Percentiles rank a stretch among this genome's conserved stretches.
phyloP scores from a whole-genome alignment of 1,140 invertebrate genomes.

The Tetramorium parvispinum region DNA sequence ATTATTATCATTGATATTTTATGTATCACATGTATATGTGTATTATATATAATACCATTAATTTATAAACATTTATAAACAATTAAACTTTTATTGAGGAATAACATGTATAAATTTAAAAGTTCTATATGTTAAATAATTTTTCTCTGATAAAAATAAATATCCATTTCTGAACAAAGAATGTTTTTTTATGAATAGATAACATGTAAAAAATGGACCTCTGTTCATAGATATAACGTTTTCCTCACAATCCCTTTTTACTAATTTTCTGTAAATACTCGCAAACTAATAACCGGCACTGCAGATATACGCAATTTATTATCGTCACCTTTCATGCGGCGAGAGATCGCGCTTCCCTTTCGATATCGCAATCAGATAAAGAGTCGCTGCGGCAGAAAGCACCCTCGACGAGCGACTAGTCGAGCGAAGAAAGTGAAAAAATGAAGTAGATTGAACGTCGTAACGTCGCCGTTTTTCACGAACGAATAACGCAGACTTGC shows the following conservation, averaged over 20 bases:
- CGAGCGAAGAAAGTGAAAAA: conserved; percentile 48
- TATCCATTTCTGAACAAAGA: conserved; percentile 12
- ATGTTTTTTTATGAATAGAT: conserved; percentile 34
- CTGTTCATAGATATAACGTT: not conserved
- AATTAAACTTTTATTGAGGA: conserved; percentile 3
- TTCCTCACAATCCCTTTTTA: not conserved
- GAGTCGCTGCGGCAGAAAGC: conserved; percentile 4
- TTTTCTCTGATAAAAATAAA: conserved; percentile 25
- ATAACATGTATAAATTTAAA: not conserved
- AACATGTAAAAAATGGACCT: not conserved
- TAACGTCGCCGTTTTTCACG: conserved; percentile 51
- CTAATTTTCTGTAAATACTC: not conserved
- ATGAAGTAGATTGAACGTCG: conserved; percentile 49
- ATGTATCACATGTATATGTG: not conserved
- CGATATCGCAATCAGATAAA: conserved; percentile 53
- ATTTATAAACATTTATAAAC: conserved; percentile 16
- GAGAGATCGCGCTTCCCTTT: conserved; percentile 25
- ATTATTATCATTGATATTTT: not conserved
- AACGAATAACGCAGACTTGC: conserved; percentile 25
- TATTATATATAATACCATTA: conserved; percentile 19
- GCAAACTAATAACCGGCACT: conserved; percentile 17
- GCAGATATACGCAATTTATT: conserved; percentile 20
- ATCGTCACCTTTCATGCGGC: conserved; percentile 12
- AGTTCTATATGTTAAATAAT: not conserved
- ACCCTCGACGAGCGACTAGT: conserved; percentile 36